Percentiles rank a stretch among this genome's conserved stretches.
phyloP scores from a whole-genome alignment of 1,140 invertebrate species.

The Eulimnadia texana region DNA sequence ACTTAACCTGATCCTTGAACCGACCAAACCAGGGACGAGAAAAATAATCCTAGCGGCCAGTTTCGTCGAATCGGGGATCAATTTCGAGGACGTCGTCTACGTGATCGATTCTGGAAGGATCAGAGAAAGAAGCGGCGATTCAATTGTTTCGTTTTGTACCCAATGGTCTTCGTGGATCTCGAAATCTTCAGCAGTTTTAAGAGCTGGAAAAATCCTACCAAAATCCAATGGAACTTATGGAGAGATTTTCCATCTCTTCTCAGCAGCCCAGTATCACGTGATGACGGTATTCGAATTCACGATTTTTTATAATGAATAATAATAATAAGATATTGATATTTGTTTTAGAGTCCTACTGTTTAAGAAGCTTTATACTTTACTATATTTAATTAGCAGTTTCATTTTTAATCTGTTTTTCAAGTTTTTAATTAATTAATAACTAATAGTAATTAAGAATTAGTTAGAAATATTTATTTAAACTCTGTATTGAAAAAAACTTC shows the following conservation, averaged over 20 bases:
- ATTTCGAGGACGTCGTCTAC: constrained; percentile 78
- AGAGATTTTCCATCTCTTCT: constrained; percentile 68
- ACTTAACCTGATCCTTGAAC: constrained; percentile 50
- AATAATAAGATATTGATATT: not conserved
- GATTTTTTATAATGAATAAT: not conserved
- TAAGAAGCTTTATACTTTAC: no score
- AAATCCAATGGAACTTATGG: constrained; percentile 59
- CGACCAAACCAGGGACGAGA: constrained; percentile 39
- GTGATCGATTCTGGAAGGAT: constrained; percentile 66
- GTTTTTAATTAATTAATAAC: no score
- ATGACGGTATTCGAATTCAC: not conserved
- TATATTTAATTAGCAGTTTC: no score
- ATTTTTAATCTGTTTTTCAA: no score
- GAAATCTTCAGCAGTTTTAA: constrained; percentile 55
- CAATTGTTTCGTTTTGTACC: constrained; percentile 46
- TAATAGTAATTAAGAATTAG: no score
- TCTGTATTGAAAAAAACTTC: no score
- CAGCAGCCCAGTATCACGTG: constrained; percentile 27
- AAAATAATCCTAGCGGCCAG: constrained; percentile 88
- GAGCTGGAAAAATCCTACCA: constrained; percentile 67
- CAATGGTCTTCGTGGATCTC: constrained; percentile 45
- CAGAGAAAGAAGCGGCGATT: constrained; percentile 49
- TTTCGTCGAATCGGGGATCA: constrained; percentile 86
- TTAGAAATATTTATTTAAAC: no score
- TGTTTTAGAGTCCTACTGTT: not conserved